phyloP scores from a whole-genome alignment of 1,140 invertebrate genomes.

The Drosophila sp. region DNA sequence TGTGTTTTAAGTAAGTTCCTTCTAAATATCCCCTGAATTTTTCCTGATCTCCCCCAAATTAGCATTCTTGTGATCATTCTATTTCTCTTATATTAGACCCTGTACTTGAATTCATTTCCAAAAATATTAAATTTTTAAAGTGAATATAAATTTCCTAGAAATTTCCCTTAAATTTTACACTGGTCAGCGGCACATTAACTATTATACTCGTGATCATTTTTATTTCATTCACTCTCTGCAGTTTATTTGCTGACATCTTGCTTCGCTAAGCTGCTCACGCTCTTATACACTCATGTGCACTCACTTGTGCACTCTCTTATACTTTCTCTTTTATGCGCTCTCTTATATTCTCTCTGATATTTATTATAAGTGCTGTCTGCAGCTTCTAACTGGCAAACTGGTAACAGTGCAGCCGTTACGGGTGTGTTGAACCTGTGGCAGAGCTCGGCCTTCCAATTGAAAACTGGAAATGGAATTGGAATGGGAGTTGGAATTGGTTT shows the following conservation, averaged over 20 bases:
- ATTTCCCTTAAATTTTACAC: neutral
- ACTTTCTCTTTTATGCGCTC: neutral
- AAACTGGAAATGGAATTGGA: constrained; percentile 65
- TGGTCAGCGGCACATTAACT: neutral
- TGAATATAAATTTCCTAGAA: too few relatives aligned
- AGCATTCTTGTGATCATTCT: neutral
- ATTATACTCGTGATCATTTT: neutral
- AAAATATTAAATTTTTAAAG: too few relatives aligned
- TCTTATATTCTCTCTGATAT: constrained; percentile 39
- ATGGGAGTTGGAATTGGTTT: constrained; percentile 73
- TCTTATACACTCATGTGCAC: too few relatives aligned
- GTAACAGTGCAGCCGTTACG: constrained; percentile 61
- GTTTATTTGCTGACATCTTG: constrained; percentile 3
- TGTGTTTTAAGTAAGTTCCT: too few relatives aligned
- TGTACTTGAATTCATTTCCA: too few relatives aligned
- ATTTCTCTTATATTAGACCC: too few relatives aligned
- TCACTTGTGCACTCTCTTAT: neutral
- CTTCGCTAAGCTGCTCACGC: neutral
- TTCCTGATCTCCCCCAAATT: neutral
- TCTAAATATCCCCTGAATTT: too few relatives aligned
- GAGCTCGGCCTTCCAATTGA: constrained; percentile 70
- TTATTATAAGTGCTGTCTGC: constrained; percentile 31
- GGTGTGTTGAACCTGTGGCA: constrained; percentile 62
- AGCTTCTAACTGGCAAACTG: constrained; percentile 54
- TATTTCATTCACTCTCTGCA: too few relatives aligned